Evolutionary conservation across 2,888 invertebrate genomes (phyloP).

Genomic region (Oxycera nigricornis): DNA sequence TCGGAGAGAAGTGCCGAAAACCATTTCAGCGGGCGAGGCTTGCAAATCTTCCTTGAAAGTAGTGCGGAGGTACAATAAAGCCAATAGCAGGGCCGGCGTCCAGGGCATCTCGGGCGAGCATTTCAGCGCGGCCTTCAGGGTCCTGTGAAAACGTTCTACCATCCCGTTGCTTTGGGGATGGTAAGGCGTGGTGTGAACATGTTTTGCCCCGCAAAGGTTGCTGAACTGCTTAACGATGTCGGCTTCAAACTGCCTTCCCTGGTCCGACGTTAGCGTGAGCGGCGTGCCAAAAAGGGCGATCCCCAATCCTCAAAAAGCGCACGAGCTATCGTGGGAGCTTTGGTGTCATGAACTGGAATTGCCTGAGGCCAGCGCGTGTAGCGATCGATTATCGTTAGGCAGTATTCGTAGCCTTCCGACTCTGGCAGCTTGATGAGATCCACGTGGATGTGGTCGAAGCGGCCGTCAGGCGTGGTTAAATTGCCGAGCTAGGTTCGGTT

Average conservation of each 20-base stretch:
- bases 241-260: constrained; percentile 43
- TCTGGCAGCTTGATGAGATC: neutral
- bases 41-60: neutral
- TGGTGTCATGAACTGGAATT: neutral
- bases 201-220: constrained; percentile 21
- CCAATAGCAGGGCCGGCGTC: no score
- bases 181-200: constrained; percentile 41
- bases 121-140: constrained; percentile 25
- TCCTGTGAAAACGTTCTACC: constrained; percentile 40
- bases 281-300: constrained; percentile 45
- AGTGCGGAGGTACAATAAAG: neutral
- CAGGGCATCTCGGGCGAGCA: neutral
- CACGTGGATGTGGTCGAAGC: neutral
- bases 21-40: neutral
- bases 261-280: constrained; percentile 37
- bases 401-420: neutral
- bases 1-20: neutral
- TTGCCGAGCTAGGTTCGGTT: no score
- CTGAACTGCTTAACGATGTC: constrained; percentile 36
- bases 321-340: neutral
- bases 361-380: neutral
- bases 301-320: constrained; percentile 23
- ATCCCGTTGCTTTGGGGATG: constrained; percentile 41
- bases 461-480: no score
- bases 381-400: neutral